A percentile compares a stretch with the other conserved stretches of the same genome.
Evolutionary conservation across 1,140 invertebrate genomes (phyloP).

Genomic region (Diachasmimorpha longicaudata): DNA sequence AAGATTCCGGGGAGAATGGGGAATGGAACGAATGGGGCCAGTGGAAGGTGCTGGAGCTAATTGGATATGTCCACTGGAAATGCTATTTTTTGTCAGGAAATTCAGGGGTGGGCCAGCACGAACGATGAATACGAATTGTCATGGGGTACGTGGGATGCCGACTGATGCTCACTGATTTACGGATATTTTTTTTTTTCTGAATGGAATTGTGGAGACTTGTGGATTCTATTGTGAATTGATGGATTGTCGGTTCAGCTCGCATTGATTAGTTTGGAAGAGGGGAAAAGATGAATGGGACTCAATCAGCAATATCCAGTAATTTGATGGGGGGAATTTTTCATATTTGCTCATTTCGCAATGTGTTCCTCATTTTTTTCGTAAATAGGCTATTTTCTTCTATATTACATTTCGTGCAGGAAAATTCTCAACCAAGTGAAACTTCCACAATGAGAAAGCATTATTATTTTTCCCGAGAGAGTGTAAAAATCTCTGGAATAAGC

Average conservation of each 20-base stretch:
- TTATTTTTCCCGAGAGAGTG: no score
- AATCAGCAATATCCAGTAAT: no score
- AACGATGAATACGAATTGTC: neutral
- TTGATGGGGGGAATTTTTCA: no score
- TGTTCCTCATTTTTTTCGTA: no score
- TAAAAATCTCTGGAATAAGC: no score
- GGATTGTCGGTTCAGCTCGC: neutral
- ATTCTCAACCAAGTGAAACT: no score
- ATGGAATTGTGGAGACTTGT: neutral
- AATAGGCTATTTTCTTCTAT: no score
- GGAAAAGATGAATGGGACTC: no score
- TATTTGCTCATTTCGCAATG: no score
- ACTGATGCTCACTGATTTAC: neutral
- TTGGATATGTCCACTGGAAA: neutral
- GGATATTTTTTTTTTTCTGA: neutral
- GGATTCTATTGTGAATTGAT: neutral
- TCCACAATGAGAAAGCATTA: no score
- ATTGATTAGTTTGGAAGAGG: neutral
- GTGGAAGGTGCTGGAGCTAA: neutral
- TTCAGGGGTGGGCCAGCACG: no score
- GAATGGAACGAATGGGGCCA: neutral
- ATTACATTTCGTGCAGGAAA: no score
- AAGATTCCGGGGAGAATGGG: neutral
- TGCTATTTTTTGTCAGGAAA: neutral
- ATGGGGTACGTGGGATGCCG: neutral